Evolutionary conservation across 2,888 invertebrate species (phyloP).

Genomic region (Anodontia alba): DNA sequence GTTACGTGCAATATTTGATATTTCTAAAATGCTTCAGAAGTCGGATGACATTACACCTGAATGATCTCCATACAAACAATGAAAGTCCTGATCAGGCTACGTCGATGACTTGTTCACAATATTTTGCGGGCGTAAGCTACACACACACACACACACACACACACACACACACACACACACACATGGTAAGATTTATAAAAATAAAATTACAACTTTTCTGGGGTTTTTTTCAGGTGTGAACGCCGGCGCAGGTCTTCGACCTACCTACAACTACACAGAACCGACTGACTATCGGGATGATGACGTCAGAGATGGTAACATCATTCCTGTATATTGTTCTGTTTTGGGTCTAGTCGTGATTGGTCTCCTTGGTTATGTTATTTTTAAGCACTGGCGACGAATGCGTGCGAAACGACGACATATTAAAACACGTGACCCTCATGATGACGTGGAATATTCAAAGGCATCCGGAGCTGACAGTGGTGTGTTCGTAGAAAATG

Average conservation of each 20-base stretch:
- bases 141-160: no score
- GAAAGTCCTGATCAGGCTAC: no score
- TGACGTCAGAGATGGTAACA: constrained; percentile 65
- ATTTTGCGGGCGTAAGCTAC: no score
- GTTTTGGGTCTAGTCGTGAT: constrained; percentile 81
- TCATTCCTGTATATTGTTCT: constrained; percentile 83
- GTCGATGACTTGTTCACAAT: no score
- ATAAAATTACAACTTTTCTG: no score
- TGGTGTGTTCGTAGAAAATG: constrained; percentile 77
- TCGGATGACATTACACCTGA: no score
- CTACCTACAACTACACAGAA: constrained; percentile 26
- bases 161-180: no score
- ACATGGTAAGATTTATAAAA: no score
- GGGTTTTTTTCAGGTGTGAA: constrained; percentile 40
- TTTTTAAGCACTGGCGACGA: constrained; percentile 78
- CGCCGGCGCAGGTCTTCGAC: constrained; percentile 30
- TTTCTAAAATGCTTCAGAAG: no score
- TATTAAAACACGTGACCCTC: constrained; percentile 64
- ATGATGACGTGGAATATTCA: constrained; percentile 77
- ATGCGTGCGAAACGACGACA: constrained; percentile 70
- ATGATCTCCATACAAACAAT: no score
- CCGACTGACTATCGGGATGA: constrained; percentile 36
- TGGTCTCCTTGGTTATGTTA: constrained; percentile 82
- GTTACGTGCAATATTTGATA: no score
- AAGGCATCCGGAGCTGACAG: constrained; percentile 78